Evolutionary conservation across 2,113 vertebrate genomes (phyloP).

Genomic region (Erpornis zantholeuca): DNA sequence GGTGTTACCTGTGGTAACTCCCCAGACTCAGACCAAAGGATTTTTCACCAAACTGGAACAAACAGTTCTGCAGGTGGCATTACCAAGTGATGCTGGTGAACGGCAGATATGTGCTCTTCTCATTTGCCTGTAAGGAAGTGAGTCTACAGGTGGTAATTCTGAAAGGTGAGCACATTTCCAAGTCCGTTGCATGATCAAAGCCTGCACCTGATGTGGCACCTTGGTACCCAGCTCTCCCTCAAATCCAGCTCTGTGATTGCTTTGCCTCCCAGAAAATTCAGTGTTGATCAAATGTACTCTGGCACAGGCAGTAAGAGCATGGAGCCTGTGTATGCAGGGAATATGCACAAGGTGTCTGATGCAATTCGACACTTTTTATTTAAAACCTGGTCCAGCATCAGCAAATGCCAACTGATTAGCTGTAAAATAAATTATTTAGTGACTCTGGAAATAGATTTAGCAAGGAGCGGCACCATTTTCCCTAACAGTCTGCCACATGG

Average conservation of each 20-base stretch:
- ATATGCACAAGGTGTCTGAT: not conserved
- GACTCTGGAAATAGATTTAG: not conserved
- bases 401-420: not conserved
- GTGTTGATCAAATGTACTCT: rapidly evolving
- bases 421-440: not conserved
- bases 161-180: not conserved
- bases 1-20: not conserved
- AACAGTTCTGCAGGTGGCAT: not conserved
- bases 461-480: rapidly evolving
- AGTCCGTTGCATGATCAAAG: not conserved
- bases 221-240: not conserved
- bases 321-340: not conserved
- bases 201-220: not conserved
- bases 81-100: not conserved
- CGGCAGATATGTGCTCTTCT: not conserved
- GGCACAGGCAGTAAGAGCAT: not conserved
- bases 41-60: not conserved
- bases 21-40: not conserved
- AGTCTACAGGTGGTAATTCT: rapidly evolving
- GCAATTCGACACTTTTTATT: not conserved
- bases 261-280: not conserved
- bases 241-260: not conserved
- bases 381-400: not conserved
- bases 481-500: not conserved
- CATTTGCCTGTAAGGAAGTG: not conserved